Percentiles rank a stretch among this genome's conserved stretches.
These are phyloP conservation scores for Cetonia aurata DNA, from an alignment of 2,888 invertebrate species.

Conservation along the genomic window DNA sequence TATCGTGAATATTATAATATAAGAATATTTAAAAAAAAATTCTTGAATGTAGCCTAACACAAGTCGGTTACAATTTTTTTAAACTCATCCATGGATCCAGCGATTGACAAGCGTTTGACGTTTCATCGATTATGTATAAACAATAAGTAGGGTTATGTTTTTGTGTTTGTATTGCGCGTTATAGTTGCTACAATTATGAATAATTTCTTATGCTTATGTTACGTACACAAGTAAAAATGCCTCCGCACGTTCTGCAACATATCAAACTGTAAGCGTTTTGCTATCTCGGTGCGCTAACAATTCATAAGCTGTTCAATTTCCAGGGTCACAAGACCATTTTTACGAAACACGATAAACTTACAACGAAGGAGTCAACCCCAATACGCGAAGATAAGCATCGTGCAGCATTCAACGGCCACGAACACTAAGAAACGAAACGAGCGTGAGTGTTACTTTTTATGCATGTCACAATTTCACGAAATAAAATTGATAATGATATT, in stretches of 20 bases:
- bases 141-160: slow-evolving; percentile 4
- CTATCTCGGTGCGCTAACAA: not conserved
- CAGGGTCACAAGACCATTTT: slow-evolving; percentile 23
- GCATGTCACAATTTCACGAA: too few species aligned
- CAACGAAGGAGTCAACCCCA: slow-evolving; percentile 2
- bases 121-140: too few species aligned
- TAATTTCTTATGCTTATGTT: not conserved
- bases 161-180: not conserved
- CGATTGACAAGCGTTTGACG: too few species aligned
- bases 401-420: slow-evolving; percentile 7
- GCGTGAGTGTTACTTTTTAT: too few species aligned
- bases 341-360: slow-evolving; percentile 5
- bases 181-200: slow-evolving; percentile 9
- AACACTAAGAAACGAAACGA: not conserved
- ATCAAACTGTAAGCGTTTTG: slow-evolving; percentile 23
- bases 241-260: slow-evolving; percentile 14
- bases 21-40: too few species aligned
- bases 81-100: too few species aligned
- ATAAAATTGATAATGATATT: too few species aligned
- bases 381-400: slow-evolving; percentile 10
- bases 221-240: slow-evolving; percentile 11
- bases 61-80: too few species aligned
- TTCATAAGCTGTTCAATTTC: not conserved
- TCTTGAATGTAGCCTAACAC: too few species aligned
- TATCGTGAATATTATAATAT: too few species aligned